Base-by-base conservation (phyloP, 2,113 vertebrate genomes). In the Motacilla alba region DNA sequence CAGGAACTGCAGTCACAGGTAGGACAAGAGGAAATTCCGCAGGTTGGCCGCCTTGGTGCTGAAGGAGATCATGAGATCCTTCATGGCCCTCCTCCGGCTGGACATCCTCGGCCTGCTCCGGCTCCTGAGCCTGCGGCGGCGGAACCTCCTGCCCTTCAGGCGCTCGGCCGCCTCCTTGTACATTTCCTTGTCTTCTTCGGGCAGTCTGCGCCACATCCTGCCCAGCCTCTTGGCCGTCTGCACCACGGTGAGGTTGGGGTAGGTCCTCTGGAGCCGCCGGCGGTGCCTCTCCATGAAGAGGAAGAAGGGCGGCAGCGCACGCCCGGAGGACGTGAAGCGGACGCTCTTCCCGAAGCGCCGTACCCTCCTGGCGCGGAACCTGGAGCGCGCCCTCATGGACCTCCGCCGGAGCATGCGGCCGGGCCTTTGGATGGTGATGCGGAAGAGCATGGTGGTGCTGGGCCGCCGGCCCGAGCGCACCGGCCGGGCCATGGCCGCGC, bases 361-460 rank as follows among this genome's bases (percentile, higher is more conserved):
- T 13, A 5, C 44, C 20, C 55, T 44, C 8, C 62, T 11, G 52
- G 1, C 4, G 1, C 31, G 20, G 13, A 50, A 35, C 8, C 30
- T 2, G 44, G 60, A 20, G 30, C 52, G 20, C 0, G 7, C 6
- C 20, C 31, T n/a, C 10, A 18, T 1, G 35, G 56, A 6, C 19
- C 19, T 23, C 4, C 31, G 1, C 5, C 37, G 2, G 3, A 46
- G 50, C 50, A 0, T 1, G 41, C 22, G 15, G 9, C 39, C 3
- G 4, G 69, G 53, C 39, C 69, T 30, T 7, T 30, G 62, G 78
- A 89, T 82, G 87, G 78, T 60, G 87, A 89, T 60, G 2, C 69
- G 78, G 78, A 89, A 82, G 0, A 82, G 62, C 69, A 89, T 44
- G 0, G 47, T 52, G 78, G 78, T 75, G 60, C 27, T 28, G 60